A percentile compares a stretch with the other conserved stretches of the same genome.
Conservation (phyloP, 2,797 vertebrate genomes). For the Molothrus aeneus region DNA sequence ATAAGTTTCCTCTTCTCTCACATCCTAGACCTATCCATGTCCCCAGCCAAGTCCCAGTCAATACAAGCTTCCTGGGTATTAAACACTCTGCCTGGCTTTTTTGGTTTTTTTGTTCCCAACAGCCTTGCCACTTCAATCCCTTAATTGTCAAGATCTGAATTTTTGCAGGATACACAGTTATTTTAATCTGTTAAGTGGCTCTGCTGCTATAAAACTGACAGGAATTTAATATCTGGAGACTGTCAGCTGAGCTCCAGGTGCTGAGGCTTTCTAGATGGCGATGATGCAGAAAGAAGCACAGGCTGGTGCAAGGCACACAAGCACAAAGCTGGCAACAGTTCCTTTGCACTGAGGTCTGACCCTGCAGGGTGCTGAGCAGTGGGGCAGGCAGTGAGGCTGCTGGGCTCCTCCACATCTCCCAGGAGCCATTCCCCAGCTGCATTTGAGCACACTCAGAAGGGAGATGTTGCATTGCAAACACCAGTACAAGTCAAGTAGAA, state of each 20-base stretch:
- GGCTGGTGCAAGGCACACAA: background rate
- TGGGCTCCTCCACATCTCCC: background rate
- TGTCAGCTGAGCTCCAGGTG: conserved; percentile 52
- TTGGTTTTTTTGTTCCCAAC: background rate
- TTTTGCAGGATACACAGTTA: conserved; percentile 52
- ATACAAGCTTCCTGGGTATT: background rate
- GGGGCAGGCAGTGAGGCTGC: background rate
- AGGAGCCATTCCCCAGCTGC: background rate
- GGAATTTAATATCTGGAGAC: conserved; percentile 48
- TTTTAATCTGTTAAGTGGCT: conserved; percentile 69
- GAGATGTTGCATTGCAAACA: background rate
- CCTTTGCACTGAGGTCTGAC: rapidly evolving
- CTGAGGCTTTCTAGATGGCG: background rate
- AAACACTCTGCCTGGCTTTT: background rate
- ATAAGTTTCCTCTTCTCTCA: background rate
- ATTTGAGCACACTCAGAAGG: background rate
- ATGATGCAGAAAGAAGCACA: background rate
- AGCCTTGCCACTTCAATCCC: conserved; percentile 46
- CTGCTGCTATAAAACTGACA: conserved; percentile 52
- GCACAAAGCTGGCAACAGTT: background rate
- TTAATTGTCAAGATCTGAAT: conserved; percentile 51
- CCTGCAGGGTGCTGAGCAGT: background rate
- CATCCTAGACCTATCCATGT: background rate
- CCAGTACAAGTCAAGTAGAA: background rate
- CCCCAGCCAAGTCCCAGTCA: background rate